Conservation (phyloP, 1,140 invertebrate species). For the Polyergus mexicanus region DNA sequence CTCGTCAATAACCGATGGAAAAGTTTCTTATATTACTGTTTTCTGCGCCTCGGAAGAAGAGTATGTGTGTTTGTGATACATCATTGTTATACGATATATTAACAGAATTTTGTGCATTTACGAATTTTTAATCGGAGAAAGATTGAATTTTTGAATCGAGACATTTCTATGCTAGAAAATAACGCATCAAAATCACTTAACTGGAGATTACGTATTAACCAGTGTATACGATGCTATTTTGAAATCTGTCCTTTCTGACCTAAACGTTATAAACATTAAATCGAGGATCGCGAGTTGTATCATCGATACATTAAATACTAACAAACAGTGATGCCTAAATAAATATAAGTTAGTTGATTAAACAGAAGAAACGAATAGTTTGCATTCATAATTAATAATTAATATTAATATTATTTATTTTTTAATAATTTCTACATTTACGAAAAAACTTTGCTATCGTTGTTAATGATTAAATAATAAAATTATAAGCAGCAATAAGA, state of each 20-base stretch:
- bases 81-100: background rate
- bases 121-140: conserved; percentile 11
- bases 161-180: background rate
- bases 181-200: conserved; percentile 1
- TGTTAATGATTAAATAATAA: conserved; percentile 19
- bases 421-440: conserved; percentile 7
- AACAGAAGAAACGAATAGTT: background rate
- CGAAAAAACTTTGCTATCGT: background rate
- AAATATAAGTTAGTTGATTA: background rate
- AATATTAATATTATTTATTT: background rate
- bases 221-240: conserved; percentile 28
- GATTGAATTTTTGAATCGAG: conserved; percentile 16
- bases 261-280: background rate
- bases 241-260: conserved; percentile 35
- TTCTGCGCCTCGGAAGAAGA: background rate
- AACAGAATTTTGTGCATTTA: background rate
- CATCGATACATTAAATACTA: background rate
- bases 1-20: background rate
- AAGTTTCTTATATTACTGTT: background rate
- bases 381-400: background rate
- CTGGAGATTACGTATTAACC: conserved; percentile 32
- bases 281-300: background rate
- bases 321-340: background rate
- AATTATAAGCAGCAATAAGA: background rate
- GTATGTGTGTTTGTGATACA: background rate